A percentile compares a stretch with the other conserved stretches of the same genome.
Evolutionary conservation across 2,113 vertebrate genomes (phyloP).

Genomic region (Penelope pileata): DNA sequence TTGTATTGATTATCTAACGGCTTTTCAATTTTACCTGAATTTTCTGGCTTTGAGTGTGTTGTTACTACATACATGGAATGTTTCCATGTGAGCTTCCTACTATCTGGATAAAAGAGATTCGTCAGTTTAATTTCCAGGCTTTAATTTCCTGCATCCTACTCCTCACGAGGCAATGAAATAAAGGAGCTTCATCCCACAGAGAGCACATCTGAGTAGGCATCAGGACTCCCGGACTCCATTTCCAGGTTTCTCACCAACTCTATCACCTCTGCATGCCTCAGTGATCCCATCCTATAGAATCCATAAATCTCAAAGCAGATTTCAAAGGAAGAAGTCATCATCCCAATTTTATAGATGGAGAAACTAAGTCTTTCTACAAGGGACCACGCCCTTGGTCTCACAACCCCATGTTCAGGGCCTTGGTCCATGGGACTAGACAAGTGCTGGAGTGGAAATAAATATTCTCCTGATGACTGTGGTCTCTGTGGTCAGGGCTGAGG

Average conservation of each 20-base stretch:
- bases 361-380: background rate
- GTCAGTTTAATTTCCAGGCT: background rate
- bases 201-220: accelerated
- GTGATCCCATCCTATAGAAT: background rate
- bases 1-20: background rate
- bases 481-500: constrained; percentile 66
- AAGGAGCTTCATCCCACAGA: background rate
- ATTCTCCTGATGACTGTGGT: constrained; percentile 62
- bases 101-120: background rate
- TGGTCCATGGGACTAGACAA: constrained; percentile 36
- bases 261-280: background rate
- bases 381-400: background rate
- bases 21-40: background rate
- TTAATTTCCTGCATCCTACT: background rate
- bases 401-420: background rate
- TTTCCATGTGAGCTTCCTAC: background rate
- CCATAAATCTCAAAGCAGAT: background rate
- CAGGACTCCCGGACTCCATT: background rate
- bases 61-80: background rate
- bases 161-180: background rate
- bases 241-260: background rate
- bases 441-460: constrained; percentile 63
- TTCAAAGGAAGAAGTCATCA: background rate
- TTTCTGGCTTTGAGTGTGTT: background rate
- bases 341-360: background rate